Percentiles rank a stretch among this genome's conserved stretches.
These are phyloP conservation scores for Tuta absoluta DNA, from an alignment of 2,888 invertebrate species.

Conservation along the genomic window DNA sequence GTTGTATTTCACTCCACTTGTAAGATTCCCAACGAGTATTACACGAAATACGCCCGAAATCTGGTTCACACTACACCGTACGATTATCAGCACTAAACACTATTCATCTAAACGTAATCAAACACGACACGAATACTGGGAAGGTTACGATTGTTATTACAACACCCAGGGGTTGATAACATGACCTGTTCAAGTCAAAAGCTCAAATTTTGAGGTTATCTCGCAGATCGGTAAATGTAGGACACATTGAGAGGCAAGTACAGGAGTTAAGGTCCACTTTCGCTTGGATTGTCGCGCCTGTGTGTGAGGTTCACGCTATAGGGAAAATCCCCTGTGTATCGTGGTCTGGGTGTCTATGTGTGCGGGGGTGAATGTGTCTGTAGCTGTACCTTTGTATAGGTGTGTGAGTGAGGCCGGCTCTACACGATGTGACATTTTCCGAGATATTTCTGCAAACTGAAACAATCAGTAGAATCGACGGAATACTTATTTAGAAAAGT, in stretches of 20 bases:
- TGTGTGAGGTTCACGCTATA: slow-evolving; percentile 53
- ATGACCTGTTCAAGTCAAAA: slow-evolving; percentile 55
- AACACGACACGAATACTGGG: slow-evolving; percentile 34
- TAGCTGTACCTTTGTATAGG: slow-evolving; percentile 25
- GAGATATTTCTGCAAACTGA: slow-evolving; percentile 22
- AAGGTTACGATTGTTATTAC: slow-evolving; percentile 41
- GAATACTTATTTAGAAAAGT: too few species aligned
- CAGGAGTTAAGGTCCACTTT: slow-evolving; percentile 61
- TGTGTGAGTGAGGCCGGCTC: slow-evolving; percentile 52
- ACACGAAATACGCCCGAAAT: slow-evolving; percentile 42
- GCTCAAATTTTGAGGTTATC: slow-evolving; percentile 76
- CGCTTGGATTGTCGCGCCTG: slow-evolving; percentile 47
- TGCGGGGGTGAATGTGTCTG: slow-evolving; percentile 46
- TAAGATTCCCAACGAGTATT: slow-evolving; percentile 38
- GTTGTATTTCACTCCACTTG: slow-evolving; percentile 31
- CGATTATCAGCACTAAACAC: slow-evolving; percentile 27
- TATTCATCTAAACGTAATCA: slow-evolving; percentile 20
- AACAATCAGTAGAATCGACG: too few species aligned
- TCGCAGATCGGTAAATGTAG: slow-evolving; percentile 71
- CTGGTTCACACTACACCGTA: slow-evolving; percentile 36
- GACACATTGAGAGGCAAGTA: slow-evolving; percentile 61
- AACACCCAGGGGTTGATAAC: slow-evolving; percentile 40
- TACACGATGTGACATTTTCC: slow-evolving; percentile 45
- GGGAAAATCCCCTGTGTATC: slow-evolving; percentile 47
- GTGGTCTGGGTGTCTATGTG: slow-evolving; percentile 36